Percentiles rank a stretch among this genome's conserved stretches.
Conservation (phyloP, 2,113 vertebrate species). For the Phrynosoma platyrhinos region DNA sequence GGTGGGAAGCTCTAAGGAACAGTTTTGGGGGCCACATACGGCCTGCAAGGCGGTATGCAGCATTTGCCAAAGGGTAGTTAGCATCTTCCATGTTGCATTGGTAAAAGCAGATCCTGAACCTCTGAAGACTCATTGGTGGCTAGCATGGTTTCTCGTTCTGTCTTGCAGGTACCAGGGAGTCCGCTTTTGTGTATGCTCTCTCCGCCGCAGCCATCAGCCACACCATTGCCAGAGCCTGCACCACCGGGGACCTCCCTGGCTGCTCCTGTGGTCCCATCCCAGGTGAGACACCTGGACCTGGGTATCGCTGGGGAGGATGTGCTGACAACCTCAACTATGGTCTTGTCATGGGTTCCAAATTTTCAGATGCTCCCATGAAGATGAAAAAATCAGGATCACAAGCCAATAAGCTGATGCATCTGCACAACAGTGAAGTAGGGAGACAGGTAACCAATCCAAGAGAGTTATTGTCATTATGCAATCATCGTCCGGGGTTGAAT, state of each 20-base stretch:
- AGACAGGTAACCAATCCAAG: constrained; percentile 89
- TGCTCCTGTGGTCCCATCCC: constrained; percentile 96
- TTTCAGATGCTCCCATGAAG: constrained; percentile 98
- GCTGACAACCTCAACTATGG: constrained; percentile 98
- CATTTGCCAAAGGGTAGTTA: too few relatives aligned
- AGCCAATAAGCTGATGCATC: constrained; percentile 99
- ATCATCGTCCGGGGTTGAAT: constrained; percentile 57
- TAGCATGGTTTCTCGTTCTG: constrained; percentile 43
- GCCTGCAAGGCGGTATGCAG: too few relatives aligned
- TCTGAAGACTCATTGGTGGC: neutral
- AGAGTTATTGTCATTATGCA: constrained; percentile 70
- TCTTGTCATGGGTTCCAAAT: constrained; percentile 97
- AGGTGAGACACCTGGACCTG: constrained; percentile 91
- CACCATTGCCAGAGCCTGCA: constrained; percentile 95
- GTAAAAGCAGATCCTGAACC: accelerated
- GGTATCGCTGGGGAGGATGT: constrained; percentile 98
- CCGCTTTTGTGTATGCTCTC: constrained; percentile 95
- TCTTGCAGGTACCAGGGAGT: constrained; percentile 91
- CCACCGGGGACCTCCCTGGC: constrained; percentile 91
- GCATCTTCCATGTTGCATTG: neutral
- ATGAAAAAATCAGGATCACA: constrained; percentile 96
- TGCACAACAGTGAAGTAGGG: constrained; percentile 99
- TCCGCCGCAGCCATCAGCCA: constrained; percentile 96
- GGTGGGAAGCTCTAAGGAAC: too few relatives aligned
- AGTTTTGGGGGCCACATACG: too few relatives aligned